A percentile compares a stretch with the other conserved stretches of the same genome.
phyloP scores from a whole-genome alignment of 2,113 vertebrate genomes.

The human region GRCh38 chr2:29132001-29132500 shows the following conservation, averaged over 20 bases:
- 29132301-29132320: neutral
- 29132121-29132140: neutral
- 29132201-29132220: conserved; percentile 97
- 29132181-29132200: conserved; percentile 96
- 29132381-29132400: neutral
- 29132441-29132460: neutral
- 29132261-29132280: neutral
- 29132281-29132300: neutral
- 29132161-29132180: conserved; percentile 97
- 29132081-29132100: neutral
- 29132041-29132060: neutral
- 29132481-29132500: neutral
- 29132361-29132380: neutral
- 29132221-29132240: conserved; percentile 98
- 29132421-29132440: neutral
- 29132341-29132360: neutral
- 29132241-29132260: conserved; percentile 89
- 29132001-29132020: neutral
- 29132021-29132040: neutral
- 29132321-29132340: neutral
- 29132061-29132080: neutral
- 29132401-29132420: neutral
- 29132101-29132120: neutral
- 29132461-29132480: neutral
- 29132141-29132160: conserved; percentile 91